Conservation (phyloP, 2,113 vertebrate species). For the Tiliqua scincoides region DNA sequence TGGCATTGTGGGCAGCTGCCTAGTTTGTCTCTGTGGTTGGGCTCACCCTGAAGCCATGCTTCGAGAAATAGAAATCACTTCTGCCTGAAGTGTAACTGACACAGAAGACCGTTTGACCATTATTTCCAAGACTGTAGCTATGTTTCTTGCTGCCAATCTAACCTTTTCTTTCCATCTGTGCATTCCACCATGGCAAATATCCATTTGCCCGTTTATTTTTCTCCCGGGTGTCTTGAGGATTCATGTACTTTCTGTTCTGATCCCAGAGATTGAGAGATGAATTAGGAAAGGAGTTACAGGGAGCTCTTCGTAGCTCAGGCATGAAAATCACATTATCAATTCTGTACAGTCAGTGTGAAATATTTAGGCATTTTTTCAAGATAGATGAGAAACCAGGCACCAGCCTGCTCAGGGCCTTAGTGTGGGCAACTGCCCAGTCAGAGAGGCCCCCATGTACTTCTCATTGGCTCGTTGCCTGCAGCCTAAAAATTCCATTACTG, state of each 20-base stretch:
- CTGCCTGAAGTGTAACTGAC: slow-evolving; percentile 30
- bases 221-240: background rate
- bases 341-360: background rate
- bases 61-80: slow-evolving; percentile 23
- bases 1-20: background rate
- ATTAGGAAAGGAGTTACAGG: background rate
- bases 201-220: slow-evolving; percentile 18
- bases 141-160: background rate
- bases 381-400: background rate
- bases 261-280: background rate
- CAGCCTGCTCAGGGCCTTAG: background rate
- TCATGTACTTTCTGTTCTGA: background rate
- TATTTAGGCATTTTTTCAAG: background rate
- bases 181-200: slow-evolving; percentile 11
- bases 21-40: background rate
- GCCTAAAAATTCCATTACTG: background rate
- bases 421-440: background rate
- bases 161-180: slow-evolving; percentile 16
- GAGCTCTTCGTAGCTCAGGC: background rate
- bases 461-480: background rate
- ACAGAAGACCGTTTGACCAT: background rate
- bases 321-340: background rate
- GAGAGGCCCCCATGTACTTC: background rate
- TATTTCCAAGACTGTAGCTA: slow-evolving; percentile 4
- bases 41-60: background rate